Evolutionary conservation across 2,797 vertebrate genomes (phyloP).

Genomic region (Petrocephalus sullivani): DNA sequence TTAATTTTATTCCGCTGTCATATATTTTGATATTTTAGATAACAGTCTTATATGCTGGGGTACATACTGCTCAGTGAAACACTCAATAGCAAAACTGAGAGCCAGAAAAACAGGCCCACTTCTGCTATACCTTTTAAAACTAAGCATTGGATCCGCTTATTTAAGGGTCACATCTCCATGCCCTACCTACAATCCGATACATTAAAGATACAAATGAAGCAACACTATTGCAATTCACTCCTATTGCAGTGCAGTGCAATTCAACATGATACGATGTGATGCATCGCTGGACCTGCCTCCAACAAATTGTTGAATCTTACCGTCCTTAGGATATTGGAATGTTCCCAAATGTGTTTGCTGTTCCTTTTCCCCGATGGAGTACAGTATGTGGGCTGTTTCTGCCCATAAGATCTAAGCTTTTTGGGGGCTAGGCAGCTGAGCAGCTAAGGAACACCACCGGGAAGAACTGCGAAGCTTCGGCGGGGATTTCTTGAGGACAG

Average conservation of each 20-base stretch:
- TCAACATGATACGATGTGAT: no score
- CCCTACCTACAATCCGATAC: no score
- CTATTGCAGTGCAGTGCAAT: no score
- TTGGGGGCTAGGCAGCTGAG: background rate
- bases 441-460: background rate
- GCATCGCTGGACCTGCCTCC: no score
- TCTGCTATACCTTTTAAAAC: background rate
- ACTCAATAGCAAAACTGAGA: background rate
- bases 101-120: background rate
- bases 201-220: no score
- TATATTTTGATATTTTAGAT: background rate
- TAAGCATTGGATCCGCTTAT: background rate
- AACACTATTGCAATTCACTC: no score
- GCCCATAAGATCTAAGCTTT: background rate
- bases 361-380: background rate
- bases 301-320: no score
- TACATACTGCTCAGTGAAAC: background rate
- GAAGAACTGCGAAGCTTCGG: background rate
- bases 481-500: background rate
- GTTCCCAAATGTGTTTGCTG: background rate
- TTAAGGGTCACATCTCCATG: background rate
- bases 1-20: background rate
- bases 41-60: background rate
- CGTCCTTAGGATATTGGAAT: background rate
- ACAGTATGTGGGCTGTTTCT: background rate